A percentile compares a stretch with the other conserved stretches of the same genome.
These are phyloP conservation scores for Macrotis lagotis DNA, from an alignment of 2,113 vertebrate species.

Conservation along the genomic window DNA sequence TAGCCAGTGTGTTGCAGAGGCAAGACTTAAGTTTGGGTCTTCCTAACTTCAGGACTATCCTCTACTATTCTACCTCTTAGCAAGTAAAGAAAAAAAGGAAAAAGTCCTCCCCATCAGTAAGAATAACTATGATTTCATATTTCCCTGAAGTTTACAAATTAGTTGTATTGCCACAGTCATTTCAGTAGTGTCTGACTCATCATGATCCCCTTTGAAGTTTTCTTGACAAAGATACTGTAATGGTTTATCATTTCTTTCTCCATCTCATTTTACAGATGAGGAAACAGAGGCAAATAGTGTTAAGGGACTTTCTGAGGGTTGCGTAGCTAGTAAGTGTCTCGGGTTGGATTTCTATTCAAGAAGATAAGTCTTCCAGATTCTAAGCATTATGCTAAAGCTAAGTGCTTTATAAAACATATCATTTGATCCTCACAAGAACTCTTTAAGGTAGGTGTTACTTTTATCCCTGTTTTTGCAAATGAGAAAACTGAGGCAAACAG, in stretches of 20 bases:
- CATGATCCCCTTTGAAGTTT: too few species aligned
- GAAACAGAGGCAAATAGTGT: too few species aligned
- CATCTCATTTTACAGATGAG: too few species aligned
- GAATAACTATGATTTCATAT: neutral
- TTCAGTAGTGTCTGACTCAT: too few species aligned
- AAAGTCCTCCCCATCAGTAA: neutral
- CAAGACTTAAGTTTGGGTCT: neutral
- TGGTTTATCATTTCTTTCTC: too few species aligned
- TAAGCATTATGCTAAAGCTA: neutral
- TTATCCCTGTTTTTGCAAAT: neutral
- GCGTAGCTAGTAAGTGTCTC: too few species aligned
- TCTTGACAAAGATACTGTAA: too few species aligned
- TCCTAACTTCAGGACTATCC: neutral
- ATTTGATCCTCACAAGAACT: neutral
- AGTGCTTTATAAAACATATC: neutral
- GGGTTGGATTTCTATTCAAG: too few species aligned
- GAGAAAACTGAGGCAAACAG: neutral
- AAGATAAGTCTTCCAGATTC: neutral
- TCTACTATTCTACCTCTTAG: neutral
- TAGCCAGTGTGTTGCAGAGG: neutral
- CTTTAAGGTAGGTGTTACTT: neutral
- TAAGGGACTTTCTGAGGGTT: too few species aligned
- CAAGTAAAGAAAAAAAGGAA: neutral
- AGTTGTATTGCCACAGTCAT: neutral
- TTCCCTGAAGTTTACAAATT: neutral